Evolutionary conservation across 2,888 invertebrate genomes (phyloP), one percentile per base, ranked within the genome.

Genomic region (Hirtodrosophila confusa): DNA sequence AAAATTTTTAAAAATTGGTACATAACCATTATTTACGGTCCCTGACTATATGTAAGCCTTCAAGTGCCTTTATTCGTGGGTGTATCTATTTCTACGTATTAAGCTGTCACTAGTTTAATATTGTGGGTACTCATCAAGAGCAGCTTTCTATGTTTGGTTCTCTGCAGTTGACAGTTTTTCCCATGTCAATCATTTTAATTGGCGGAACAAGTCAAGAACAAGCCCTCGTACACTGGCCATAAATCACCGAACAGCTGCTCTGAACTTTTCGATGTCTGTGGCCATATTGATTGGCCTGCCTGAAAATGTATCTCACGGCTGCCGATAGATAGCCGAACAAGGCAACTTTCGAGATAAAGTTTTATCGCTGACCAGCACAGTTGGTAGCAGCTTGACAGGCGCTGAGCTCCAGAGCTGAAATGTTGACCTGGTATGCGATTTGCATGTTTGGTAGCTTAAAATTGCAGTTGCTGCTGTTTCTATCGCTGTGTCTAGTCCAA

Each of bases 161-260:
- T n/a, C 3, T 31, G 49, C 54, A 35, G 8, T 78, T 87, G 89
- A 88, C 89, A 90, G 86, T 69, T 88, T 82, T 88, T 87, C 83
- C 83, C 89, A 89, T 80, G 90, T 82, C 80, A 89, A 89, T 89
- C 88, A 84, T 74, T 87, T 87, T 82, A 83, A 89, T 89, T 85
- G 78, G 74, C 56, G 54, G 37, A 62, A 78, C 85, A 80, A 74
- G 84, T 51, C 65, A 64, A 67, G 65, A 70, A 70, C 74, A 86
- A 71, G 74, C 68, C 65, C 57, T 69, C 69, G 40, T 45, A 41
- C 73, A 69, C 29, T 62, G 68, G 62, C 72, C 74, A 89, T 88
- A 89, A 88, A 87, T 87, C 87, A 88, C 24, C 24, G 23, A 63
- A 48, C 80, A 69, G 80, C 80, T 84, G 82, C 53, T 75, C 53